These are phyloP conservation scores for Redunca redunca DNA, from an alignment of 2,113 vertebrate species.

Conservation along the genomic window DNA sequence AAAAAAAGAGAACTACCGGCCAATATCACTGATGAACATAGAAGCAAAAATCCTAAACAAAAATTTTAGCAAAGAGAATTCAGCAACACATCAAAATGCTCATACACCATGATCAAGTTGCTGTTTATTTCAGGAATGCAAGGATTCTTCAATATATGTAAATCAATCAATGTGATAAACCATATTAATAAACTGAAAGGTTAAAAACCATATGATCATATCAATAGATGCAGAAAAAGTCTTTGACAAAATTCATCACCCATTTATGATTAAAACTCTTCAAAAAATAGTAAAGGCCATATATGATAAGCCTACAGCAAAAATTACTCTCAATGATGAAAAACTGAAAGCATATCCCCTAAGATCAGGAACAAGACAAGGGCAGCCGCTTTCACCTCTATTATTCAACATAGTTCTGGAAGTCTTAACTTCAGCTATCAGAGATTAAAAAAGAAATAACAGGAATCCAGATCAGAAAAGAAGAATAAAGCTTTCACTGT, in stretches of 20 bases:
- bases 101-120: neutral
- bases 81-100: neutral
- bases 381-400: neutral
- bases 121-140: neutral
- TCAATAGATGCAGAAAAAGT: neutral
- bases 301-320: neutral
- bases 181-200: neutral
- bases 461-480: neutral
- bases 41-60: neutral
- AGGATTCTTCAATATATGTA: neutral
- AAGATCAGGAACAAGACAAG: neutral
- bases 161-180: neutral
- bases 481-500: neutral
- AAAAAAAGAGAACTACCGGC: accelerated
- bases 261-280: neutral
- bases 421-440: neutral
- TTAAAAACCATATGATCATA: neutral
- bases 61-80: neutral
- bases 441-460: neutral
- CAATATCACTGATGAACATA: neutral
- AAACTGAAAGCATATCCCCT: neutral
- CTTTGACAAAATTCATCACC: neutral
- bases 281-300: neutral
- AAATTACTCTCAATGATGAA: neutral
- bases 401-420: neutral